Evolutionary conservation across 2,113 vertebrate species (phyloP).

Genomic region (Oncorhynchus masou): DNA sequence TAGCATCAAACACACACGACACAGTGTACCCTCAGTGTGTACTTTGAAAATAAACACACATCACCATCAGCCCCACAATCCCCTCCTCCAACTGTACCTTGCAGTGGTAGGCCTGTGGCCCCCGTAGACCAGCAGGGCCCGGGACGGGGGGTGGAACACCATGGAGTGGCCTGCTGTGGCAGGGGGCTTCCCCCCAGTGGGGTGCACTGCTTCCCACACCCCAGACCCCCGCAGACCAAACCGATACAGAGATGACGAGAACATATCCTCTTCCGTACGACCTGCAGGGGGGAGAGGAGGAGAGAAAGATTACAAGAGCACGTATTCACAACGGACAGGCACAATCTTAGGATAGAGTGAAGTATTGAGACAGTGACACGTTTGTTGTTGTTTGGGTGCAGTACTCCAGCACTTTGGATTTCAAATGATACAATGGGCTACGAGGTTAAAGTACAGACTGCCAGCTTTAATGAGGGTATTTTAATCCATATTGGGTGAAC

Average conservation of each 20-base stretch:
- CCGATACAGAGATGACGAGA: constrained; percentile 84
- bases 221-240: constrained; percentile 75
- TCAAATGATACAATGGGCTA: too few species aligned
- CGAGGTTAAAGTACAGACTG: too few species aligned
- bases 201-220: constrained; percentile 81
- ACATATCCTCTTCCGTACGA: constrained; percentile 86
- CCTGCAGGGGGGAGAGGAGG: constrained; percentile 57
- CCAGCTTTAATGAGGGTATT: too few species aligned
- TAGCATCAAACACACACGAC: background rate
- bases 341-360: too few species aligned
- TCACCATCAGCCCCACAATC: background rate
- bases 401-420: too few species aligned
- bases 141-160: constrained; percentile 84
- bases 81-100: constrained; percentile 64
- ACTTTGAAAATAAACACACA: background rate
- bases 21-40: too few species aligned
- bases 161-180: constrained; percentile 89
- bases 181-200: constrained; percentile 83
- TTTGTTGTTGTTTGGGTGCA: too few species aligned
- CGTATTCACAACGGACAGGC: too few species aligned
- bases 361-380: too few species aligned
- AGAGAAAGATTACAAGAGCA: background rate
- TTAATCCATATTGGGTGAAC: too few species aligned
- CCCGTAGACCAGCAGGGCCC: constrained; percentile 84
- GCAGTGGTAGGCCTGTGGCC: constrained; percentile 89